Conservation (phyloP, 1,140 invertebrate species). For the Hetaerina americana region DNA sequence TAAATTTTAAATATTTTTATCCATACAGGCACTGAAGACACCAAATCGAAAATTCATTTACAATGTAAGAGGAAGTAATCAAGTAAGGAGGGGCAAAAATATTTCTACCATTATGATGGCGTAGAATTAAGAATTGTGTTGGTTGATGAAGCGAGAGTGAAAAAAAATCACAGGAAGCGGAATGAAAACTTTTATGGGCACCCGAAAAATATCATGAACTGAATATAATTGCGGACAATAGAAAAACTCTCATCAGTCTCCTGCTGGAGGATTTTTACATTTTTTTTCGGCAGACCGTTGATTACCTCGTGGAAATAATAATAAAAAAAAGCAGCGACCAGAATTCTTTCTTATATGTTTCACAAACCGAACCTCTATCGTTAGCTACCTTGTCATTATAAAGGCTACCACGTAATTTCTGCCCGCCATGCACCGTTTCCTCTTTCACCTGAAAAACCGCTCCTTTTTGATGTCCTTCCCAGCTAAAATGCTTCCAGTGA, state of each 20-base stretch:
- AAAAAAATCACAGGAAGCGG: not conserved
- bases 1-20: too few species aligned
- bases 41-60: too few species aligned
- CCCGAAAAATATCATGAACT: not conserved
- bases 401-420: not conserved
- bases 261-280: not conserved
- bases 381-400: not conserved
- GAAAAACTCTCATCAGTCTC: not conserved
- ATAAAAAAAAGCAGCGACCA: too few species aligned
- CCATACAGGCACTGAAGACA: too few species aligned
- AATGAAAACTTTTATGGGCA: not conserved
- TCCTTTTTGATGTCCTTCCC: not conserved
- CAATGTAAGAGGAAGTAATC: too few species aligned
- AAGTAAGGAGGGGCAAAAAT: too few species aligned
- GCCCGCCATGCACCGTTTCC: not conserved
- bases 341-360: not conserved
- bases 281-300: not conserved
- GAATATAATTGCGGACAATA: not conserved
- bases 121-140: not conserved
- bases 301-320: not conserved
- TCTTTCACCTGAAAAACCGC: not conserved
- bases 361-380: not conserved
- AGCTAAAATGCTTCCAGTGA: too few species aligned
- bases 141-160: not conserved
- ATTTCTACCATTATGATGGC: too few species aligned